These are phyloP conservation scores for Psilanteris sp. DNA, from an alignment of 1,140 invertebrate genomes.

Conservation along the genomic window DNA sequence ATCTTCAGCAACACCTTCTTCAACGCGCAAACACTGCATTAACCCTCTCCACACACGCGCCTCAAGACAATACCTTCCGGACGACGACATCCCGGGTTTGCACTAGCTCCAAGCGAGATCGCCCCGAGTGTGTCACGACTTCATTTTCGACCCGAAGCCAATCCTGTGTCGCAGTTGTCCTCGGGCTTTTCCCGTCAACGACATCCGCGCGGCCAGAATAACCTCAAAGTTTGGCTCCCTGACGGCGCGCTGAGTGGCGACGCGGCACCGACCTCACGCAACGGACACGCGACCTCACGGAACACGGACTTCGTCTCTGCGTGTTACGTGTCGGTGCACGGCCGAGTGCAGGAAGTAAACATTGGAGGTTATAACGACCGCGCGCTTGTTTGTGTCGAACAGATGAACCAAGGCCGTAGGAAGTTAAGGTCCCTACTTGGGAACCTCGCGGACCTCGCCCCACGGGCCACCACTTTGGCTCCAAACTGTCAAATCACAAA, in stretches of 20 bases:
- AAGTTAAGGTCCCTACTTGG: too few relatives aligned
- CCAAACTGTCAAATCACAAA: too few relatives aligned
- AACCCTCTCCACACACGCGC: too few relatives aligned
- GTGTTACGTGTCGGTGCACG: conserved; percentile 17
- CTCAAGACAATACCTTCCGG: too few relatives aligned
- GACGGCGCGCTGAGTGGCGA: conserved; percentile 10
- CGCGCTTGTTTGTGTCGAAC: conserved; percentile 11
- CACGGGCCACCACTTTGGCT: too few relatives aligned
- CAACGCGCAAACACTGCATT: too few relatives aligned
- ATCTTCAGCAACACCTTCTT: too few relatives aligned
- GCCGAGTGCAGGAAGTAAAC: conserved; percentile 27
- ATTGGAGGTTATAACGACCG: conserved; percentile 21
- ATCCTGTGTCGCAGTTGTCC: not conserved
- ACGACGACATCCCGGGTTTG: too few relatives aligned
- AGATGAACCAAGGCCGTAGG: conserved; percentile 32
- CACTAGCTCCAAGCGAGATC: too few relatives aligned
- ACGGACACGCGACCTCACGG: not conserved
- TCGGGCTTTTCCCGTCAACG: not conserved
- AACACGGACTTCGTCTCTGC: conserved; percentile 13
- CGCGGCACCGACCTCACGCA: conserved; percentile 5
- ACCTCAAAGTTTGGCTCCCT: conserved; percentile 14
- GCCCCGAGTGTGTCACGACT: conserved; percentile 15
- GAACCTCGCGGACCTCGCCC: too few relatives aligned
- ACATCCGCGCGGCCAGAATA: conserved; percentile 7
- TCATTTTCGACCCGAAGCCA: not conserved